Percentiles rank a stretch among this genome's conserved stretches.
These are phyloP conservation scores for Rhinopomastus cyanomelas DNA, from an alignment of 2,113 vertebrate species.

Conservation along the genomic window DNA sequence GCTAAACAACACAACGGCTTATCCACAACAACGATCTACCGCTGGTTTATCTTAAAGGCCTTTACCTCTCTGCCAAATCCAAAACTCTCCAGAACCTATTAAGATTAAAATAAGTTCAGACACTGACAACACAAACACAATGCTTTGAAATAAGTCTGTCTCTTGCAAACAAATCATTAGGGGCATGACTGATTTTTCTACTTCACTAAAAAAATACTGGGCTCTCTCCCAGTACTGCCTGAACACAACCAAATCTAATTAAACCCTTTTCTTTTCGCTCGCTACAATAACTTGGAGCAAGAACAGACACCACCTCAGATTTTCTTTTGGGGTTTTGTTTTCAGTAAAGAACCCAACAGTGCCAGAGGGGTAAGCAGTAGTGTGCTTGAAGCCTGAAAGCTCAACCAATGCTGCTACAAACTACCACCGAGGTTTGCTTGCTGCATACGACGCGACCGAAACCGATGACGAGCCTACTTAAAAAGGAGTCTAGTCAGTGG, in stretches of 20 bases:
- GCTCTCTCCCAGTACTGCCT: constrained; percentile 31
- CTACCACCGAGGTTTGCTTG: background rate
- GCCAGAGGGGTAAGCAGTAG: background rate
- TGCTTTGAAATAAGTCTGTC: background rate
- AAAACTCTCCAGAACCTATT: background rate
- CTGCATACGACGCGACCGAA: background rate
- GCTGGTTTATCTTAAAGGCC: background rate
- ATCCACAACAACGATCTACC: background rate
- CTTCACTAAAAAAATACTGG: constrained; percentile 45
- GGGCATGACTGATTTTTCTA: constrained; percentile 43
- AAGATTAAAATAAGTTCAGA: constrained; percentile 11
- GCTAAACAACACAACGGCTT: background rate
- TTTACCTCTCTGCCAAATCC: background rate
- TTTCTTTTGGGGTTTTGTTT: background rate
- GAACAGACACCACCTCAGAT: constrained; percentile 5
- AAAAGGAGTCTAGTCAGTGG: constrained; percentile 38
- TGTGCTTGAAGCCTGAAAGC: background rate
- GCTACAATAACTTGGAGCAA: constrained; percentile 49
- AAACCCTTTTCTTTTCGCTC: background rate
- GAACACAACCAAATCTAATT: constrained; percentile 38
- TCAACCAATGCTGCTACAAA: constrained; percentile 5
- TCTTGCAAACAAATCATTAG: constrained; percentile 38
- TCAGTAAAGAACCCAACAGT: background rate
- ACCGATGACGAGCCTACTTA: constrained; percentile 23
- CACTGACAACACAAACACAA: constrained; percentile 8